A percentile compares a stretch with the other conserved stretches of the same genome.
phyloP scores from a whole-genome alignment of 92 coral and sea anemone species.

The Paramuricea clavata region DNA sequence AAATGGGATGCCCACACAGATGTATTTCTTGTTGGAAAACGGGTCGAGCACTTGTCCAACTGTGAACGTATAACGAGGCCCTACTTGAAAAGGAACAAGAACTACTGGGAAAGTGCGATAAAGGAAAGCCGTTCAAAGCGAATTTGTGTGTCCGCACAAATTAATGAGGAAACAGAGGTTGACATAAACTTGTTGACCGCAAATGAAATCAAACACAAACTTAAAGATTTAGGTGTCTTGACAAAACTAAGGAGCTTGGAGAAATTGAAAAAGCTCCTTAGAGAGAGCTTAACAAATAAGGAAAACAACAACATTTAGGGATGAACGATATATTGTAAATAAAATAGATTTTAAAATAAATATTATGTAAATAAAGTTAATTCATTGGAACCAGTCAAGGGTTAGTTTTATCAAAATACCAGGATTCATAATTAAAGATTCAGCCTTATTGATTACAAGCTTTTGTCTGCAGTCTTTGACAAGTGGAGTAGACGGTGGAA shows the following conservation, averaged over 20 bases:
- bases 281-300: slow-evolving; percentile 31
- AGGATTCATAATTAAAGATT: no score
- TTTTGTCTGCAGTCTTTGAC: no score
- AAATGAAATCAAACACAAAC: slow-evolving; percentile 21
- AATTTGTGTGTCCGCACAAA: slow-evolving; percentile 8
- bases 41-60: slow-evolving; percentile 53
- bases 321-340: background rate
- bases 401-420: no score
- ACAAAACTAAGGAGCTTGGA: slow-evolving; percentile 60
- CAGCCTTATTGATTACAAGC: no score
- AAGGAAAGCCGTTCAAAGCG: slow-evolving; percentile 56
- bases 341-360: no score
- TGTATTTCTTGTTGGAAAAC: slow-evolving; percentile 64
- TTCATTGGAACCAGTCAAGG: no score
- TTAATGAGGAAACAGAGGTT: slow-evolving; percentile 12
- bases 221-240: slow-evolving; percentile 50
- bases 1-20: slow-evolving; percentile 81
- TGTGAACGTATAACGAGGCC: slow-evolving; percentile 57
- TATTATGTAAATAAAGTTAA: no score
- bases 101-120: slow-evolving; percentile 52
- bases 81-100: slow-evolving; percentile 51
- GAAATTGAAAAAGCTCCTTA: slow-evolving; percentile 51
- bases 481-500: no score
- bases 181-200: slow-evolving; percentile 33
- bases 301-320: background rate